Evolutionary conservation across 2,797 vertebrate species (phyloP).

Genomic region (Capromys pilorides): DNA sequence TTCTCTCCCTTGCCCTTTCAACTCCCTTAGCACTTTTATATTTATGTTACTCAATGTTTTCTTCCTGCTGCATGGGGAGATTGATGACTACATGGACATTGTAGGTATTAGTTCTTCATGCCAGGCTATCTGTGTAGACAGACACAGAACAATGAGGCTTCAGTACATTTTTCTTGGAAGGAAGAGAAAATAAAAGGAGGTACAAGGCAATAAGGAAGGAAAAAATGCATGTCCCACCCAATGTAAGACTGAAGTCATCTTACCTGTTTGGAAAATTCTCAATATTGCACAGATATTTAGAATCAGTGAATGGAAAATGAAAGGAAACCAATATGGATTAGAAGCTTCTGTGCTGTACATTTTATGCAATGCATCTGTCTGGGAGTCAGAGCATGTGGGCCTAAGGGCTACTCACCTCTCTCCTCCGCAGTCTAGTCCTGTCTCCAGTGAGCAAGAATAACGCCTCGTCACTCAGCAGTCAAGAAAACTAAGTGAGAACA

Average conservation of each 20-base stretch:
- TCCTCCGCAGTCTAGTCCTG: not conserved
- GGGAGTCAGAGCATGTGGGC: not conserved
- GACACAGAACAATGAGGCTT: not conserved
- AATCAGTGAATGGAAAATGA: not conserved
- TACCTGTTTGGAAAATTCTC: not conserved
- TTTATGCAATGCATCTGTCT: not conserved
- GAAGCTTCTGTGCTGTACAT: not conserved
- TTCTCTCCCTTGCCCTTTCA: too few relatives aligned
- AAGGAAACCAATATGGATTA: not conserved
- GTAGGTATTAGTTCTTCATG: not conserved
- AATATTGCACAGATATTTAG: not conserved
- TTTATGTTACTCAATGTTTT: not conserved
- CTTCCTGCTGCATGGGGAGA: not conserved
- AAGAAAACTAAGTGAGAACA: not conserved
- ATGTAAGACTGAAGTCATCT: not conserved
- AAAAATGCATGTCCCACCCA: not conserved
- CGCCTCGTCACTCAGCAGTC: too few relatives aligned
- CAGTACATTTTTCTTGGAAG: not conserved
- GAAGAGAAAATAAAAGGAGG: not conserved
- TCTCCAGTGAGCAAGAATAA: accelerated
- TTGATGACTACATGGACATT: accelerated
- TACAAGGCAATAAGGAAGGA: not conserved
- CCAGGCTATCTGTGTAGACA: not conserved
- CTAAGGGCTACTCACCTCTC: not conserved
- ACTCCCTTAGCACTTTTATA: not conserved